Percentiles rank a stretch among this genome's conserved stretches.
These are phyloP conservation scores for Tetraodon nigroviridis DNA, from an alignment of 2,113 vertebrate species.

Conservation along the genomic window DNA sequence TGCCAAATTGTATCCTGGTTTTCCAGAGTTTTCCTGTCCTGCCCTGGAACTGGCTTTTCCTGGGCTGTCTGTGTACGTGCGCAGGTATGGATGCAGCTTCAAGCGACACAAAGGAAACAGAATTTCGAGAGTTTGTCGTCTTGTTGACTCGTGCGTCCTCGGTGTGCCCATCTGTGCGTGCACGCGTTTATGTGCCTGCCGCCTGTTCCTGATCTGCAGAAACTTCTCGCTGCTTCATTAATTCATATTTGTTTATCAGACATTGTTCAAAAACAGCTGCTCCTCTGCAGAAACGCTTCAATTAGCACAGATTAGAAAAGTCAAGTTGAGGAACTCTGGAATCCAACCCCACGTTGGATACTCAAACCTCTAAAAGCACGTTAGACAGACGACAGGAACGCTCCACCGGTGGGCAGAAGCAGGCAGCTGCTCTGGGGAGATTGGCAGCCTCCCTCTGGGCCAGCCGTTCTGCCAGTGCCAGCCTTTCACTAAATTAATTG, in stretches of 20 bases:
- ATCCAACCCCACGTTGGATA: no score
- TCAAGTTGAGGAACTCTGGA: no score
- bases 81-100: slow-evolving; percentile 8
- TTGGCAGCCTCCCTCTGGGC: slow-evolving; percentile 2
- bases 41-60: slow-evolving; percentile 86
- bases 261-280: slow-evolving; percentile 54
- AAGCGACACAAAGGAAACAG: slow-evolving; percentile 21
- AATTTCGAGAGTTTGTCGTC: slow-evolving; percentile 1
- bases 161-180: slow-evolving; percentile 6
- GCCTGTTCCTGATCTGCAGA: slow-evolving; percentile 72
- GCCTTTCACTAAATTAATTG: slow-evolving; percentile 43
- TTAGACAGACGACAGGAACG: background rate
- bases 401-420: background rate
- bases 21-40: slow-evolving; percentile 90
- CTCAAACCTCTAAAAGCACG: no score
- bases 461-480: slow-evolving; percentile 38
- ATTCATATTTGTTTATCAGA: slow-evolving; percentile 68
- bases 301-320: background rate
- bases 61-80: slow-evolving; percentile 64
- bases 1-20: slow-evolving; percentile 99
- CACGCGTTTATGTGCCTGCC: slow-evolving; percentile 37
- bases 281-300: slow-evolving; percentile 26
- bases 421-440: no score
- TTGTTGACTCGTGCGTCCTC: slow-evolving; percentile 34
- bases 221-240: slow-evolving; percentile 65